phyloP scores from a whole-genome alignment of 1,140 invertebrate species.

The Ectropis grisescens region DNA sequence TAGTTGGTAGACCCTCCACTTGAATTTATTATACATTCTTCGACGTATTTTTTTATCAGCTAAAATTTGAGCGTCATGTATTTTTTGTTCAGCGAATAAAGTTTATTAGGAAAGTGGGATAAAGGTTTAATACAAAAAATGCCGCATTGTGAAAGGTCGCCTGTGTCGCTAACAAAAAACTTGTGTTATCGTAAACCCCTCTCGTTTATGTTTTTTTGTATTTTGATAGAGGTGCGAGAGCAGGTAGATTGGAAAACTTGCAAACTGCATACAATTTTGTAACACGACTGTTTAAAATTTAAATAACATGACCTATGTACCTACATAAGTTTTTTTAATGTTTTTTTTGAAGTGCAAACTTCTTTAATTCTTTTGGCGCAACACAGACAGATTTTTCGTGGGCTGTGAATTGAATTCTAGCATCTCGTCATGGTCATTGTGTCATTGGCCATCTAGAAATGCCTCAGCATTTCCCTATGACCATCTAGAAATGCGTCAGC shows the following conservation, averaged over 20 bases:
- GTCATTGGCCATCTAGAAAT: no score
- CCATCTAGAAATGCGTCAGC: no score
- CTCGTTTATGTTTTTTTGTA: conserved; percentile 49
- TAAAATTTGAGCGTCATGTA: conserved; percentile 1
- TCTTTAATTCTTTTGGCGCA: no score
- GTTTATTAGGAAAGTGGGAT: conserved; percentile 58
- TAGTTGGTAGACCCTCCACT: no score
- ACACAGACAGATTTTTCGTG: no score
- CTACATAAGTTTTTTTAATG: no score
- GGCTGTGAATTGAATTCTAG: no score
- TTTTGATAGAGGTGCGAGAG: conserved; percentile 46
- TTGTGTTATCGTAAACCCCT: conserved; percentile 40
- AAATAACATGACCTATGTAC: not conserved
- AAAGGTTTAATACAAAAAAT: conserved; percentile 55
- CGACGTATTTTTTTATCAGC: not conserved
- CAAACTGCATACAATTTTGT: conserved; percentile 29
- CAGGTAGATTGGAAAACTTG: conserved; percentile 53
- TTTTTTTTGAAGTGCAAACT: no score
- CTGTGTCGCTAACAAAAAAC: conserved; percentile 53
- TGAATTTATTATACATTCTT: not conserved
- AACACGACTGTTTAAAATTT: not conserved
- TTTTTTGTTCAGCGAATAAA: conserved; percentile 38
- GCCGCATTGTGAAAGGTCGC: conserved; percentile 47
- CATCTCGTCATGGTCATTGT: no score
- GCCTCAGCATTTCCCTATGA: no score